Percentiles rank a stretch among this genome's conserved stretches.
Conservation (phyloP, 2,888 invertebrate genomes). For the Petrolisthes manimaculis region DNA sequence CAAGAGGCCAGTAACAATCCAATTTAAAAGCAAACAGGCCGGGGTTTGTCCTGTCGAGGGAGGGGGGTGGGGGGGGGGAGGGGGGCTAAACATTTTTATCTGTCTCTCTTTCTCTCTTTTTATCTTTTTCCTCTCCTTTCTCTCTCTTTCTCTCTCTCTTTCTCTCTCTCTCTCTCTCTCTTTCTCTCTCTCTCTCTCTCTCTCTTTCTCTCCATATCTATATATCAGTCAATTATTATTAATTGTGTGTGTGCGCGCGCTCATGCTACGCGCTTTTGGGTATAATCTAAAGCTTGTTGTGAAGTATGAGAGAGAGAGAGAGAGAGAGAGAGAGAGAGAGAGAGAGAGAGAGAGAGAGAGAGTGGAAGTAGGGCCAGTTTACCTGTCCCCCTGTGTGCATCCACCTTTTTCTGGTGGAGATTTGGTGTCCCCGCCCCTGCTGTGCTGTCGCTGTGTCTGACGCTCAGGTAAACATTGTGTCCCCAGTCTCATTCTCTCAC, state of each 20-base stretch:
- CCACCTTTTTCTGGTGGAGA: too few relatives aligned
- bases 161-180: constrained; percentile 1
- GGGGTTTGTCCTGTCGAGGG: constrained; percentile 41
- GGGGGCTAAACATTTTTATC: background rate
- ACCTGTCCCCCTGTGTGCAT: too few relatives aligned
- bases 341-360: too few relatives aligned
- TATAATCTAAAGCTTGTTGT: background rate
- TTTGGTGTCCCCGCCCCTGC: too few relatives aligned
- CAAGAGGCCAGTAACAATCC: constrained; percentile 48
- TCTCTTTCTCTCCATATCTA: background rate
- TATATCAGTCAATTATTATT: background rate
- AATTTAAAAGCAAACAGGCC: constrained; percentile 52
- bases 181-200: background rate
- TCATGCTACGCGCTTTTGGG: too few relatives aligned
- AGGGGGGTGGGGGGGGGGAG: background rate
- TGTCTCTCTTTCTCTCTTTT: background rate
- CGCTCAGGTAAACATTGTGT: too few relatives aligned
- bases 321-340: too few relatives aligned
- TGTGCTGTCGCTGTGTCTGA: too few relatives aligned
- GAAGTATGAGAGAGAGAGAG: background rate
- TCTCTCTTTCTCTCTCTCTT: constrained; percentile 15
- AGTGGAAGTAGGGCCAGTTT: too few relatives aligned
- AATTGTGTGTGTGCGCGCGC: background rate
- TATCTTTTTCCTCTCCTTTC: constrained; percentile 16
- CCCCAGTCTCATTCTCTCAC: too few relatives aligned